Conservation (phyloP, 2,888 invertebrate species). For the Ophion ventricosus region DNA sequence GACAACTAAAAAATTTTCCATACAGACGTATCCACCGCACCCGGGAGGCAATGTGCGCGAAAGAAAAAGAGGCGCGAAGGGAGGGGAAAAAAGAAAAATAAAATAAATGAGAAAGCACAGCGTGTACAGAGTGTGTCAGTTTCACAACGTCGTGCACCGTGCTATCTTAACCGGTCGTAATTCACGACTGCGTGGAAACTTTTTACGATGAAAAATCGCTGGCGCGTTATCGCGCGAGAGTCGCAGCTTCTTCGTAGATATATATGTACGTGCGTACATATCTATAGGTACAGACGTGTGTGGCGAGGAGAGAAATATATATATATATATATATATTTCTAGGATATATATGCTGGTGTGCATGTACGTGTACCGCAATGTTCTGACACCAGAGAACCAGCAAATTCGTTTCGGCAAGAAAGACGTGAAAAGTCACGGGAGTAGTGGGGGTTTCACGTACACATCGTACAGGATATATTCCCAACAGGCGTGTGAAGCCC, state of each 20-base stretch:
- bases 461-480: slow-evolving; percentile 28
- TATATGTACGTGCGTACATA: background rate
- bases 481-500: slow-evolving; percentile 40
- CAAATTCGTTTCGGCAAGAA: slow-evolving; percentile 54
- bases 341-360: background rate
- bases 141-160: slow-evolving; percentile 54
- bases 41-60: background rate
- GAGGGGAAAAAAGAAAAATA: slow-evolving; percentile 22
- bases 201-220: slow-evolving; percentile 68
- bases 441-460: background rate
- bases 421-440: slow-evolving; percentile 36
- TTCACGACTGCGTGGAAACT: slow-evolving; percentile 62
- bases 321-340: no score
- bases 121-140: slow-evolving; percentile 54
- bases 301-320: background rate
- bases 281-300: background rate
- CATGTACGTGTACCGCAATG: background rate
- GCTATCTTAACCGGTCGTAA: slow-evolving; percentile 68
- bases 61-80: slow-evolving; percentile 1
- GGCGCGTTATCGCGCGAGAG: slow-evolving; percentile 59
- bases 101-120: slow-evolving; percentile 12
- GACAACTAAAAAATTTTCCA: background rate
- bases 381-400: slow-evolving; percentile 2
- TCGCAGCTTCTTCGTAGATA: background rate
- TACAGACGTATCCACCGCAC: background rate